phyloP scores from a whole-genome alignment of 2,888 invertebrate genomes.

The Aphidoletes aphidimyza region DNA sequence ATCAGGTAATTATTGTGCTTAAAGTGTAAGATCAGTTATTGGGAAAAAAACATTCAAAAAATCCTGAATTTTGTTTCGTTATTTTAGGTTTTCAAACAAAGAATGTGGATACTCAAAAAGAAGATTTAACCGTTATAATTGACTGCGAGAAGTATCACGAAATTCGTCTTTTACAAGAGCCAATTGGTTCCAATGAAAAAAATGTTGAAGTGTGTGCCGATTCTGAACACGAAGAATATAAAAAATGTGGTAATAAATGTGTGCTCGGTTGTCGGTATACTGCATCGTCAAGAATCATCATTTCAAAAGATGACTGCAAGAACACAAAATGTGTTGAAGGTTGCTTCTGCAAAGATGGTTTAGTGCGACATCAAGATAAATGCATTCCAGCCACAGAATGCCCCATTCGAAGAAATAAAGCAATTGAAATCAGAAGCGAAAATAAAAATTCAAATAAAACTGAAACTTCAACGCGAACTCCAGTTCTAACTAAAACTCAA shows the following conservation, averaged over 20 bases:
- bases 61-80: no score
- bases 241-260: constrained; percentile 38
- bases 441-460: no score
- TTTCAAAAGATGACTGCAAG: background rate
- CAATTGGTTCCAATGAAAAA: background rate
- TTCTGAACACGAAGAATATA: background rate
- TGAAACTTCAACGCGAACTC: no score
- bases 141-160: background rate
- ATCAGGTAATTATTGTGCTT: no score
- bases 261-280: background rate
- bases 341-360: constrained; percentile 30
- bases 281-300: background rate
- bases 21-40: no score
- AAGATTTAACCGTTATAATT: background rate
- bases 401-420: background rate
- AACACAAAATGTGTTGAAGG: background rate
- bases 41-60: no score
- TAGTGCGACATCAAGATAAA: background rate
- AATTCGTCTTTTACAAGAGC: background rate
- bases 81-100: no score
- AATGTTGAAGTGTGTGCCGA: background rate
- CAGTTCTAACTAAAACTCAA: no score
- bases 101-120: no score
- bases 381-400: background rate
- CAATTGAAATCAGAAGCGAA: no score